Evolutionary conservation across 2,797 vertebrate species (phyloP).

Genomic region (Neomorphus geoffroyi): DNA sequence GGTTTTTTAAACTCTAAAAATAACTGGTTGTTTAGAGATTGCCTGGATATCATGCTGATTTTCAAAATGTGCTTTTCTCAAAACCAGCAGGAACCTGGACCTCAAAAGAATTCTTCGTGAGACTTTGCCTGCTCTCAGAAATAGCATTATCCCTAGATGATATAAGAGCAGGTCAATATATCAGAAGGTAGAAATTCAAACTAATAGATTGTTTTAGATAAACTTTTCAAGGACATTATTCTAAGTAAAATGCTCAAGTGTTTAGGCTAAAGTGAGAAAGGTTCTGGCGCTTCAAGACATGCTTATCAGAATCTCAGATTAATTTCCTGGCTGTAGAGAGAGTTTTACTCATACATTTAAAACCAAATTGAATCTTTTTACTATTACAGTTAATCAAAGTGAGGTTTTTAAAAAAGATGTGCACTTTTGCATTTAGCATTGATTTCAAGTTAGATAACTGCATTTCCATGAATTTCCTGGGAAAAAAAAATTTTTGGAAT

Average conservation of each 20-base stretch:
- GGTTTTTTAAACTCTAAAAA: neutral
- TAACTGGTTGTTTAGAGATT: slow-evolving; percentile 49
- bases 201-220: neutral
- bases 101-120: slow-evolving; percentile 18
- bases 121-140: slow-evolving; percentile 9
- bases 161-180: neutral
- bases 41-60: slow-evolving; percentile 32
- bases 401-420: neutral
- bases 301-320: neutral
- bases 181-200: neutral
- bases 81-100: slow-evolving; percentile 36
- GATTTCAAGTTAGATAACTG: neutral
- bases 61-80: slow-evolving; percentile 58
- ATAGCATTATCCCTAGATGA: slow-evolving; percentile 19
- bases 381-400: neutral
- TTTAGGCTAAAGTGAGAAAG: neutral
- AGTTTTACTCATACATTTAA: neutral
- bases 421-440: neutral
- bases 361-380: neutral
- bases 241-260: neutral
- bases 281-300: neutral
- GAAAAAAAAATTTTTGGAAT: neutral
- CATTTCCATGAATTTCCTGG: neutral
- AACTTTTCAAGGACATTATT: neutral
- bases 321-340: neutral